Evolutionary conservation across 53 echinoderm and acorn worm species (phyloP), one percentile per base, ranked within the genome.

Genomic region (Mesocentrotus franciscanus): DNA sequence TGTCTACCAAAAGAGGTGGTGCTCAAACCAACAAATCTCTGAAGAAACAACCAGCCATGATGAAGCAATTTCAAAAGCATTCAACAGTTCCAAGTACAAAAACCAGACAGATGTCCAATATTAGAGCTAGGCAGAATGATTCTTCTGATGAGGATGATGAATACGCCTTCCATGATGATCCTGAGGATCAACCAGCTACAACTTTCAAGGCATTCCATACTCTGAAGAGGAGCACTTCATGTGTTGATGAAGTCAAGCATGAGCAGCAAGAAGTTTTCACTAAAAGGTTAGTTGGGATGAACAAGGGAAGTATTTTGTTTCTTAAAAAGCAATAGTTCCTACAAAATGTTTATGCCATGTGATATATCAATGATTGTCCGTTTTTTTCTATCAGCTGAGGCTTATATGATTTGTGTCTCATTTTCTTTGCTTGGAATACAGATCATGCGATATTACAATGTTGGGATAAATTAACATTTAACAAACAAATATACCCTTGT

Each of bases 81-180:
- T 64, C 57, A 57, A 10, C 64, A 91, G 11, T 35, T 91, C 66
- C 58, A 15, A 66, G 17, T 56, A 79, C 70, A 10, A 94, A 68
- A 13, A 60, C 87, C 24, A 64, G 27, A 60, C 39, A 70, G 49
- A 66, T 14, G 15, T 94, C 79, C 36, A 9, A 22, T 24, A 35
- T 71, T 9, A 24, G n/a, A 1, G 35, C 22, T n/a, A 75, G n/a
- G 26, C 49, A 92, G 75, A 64, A 81, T 34, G 87, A 94, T 39
- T 94, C 95, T 49, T 94, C 71, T 22, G 87, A 85, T 85, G 64
- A 62, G 56, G 95, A 87, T 85, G 95, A 94, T 58, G 94, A 94
- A 68, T 94, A 85, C 56, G 68, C 39, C 29, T 94, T 94, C 64
- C 95, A 36, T 62, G 95, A 94, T 42, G 95, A 94, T 14, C 13